A percentile compares a stretch with the other conserved stretches of the same genome.
Evolutionary conservation across 2,113 vertebrate genomes (phyloP).

Genomic region (Oreochromis niloticus): DNA sequence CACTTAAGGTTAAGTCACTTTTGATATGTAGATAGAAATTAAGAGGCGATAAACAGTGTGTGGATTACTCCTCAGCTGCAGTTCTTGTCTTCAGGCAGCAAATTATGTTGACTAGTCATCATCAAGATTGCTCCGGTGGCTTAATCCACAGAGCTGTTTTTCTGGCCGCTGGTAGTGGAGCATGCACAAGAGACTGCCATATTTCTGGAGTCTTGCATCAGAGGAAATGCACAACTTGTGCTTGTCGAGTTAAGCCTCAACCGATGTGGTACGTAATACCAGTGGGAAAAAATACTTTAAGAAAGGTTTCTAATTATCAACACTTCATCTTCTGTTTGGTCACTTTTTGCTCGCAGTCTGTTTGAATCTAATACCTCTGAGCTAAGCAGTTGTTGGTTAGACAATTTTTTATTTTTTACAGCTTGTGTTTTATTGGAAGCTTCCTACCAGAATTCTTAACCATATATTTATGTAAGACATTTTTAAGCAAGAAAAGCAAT

Average conservation of each 20-base stretch:
- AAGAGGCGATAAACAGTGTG: not conserved
- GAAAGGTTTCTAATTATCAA: not conserved
- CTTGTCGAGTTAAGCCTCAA: not conserved
- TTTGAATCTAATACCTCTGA: not conserved
- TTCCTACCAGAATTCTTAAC: not conserved
- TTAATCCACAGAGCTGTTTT: conserved; percentile 43
- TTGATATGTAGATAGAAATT: conserved; percentile 26
- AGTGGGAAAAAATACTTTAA: not conserved
- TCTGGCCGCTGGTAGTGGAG: conserved; percentile 30
- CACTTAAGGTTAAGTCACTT: not conserved
- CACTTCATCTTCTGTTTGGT: not conserved
- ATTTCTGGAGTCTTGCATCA: conserved; percentile 60
- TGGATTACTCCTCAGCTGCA: not conserved
- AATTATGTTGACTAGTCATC: conserved; percentile 37
- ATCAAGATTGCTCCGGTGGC: conserved; percentile 21
- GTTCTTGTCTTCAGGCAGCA: conserved; percentile 18
- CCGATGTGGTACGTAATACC: not conserved
- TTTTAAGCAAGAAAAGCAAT: not conserved
- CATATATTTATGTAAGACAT: not conserved
- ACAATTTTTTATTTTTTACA: not conserved
- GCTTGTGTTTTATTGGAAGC: not conserved
- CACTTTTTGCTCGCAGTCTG: not conserved
- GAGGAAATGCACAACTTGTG: conserved; percentile 3
- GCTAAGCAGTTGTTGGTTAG: not conserved
- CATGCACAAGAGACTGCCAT: conserved; percentile 19